Conservation (phyloP, 1,140 invertebrate genomes). For the roundworm (Caenorhabditis elegans) region DNA sequence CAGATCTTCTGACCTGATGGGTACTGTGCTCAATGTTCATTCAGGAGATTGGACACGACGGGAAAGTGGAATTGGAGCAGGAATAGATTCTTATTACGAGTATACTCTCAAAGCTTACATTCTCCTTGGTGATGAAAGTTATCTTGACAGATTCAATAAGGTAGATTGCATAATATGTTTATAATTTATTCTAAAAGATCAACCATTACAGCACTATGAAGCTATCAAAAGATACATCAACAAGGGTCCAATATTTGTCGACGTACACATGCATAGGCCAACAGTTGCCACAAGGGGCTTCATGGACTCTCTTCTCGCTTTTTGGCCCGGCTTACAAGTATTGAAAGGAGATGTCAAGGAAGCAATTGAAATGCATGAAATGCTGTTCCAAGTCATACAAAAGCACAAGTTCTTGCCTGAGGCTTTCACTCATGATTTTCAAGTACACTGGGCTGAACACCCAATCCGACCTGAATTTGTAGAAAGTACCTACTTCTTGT, state of each 20-base stretch:
- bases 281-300: conserved; percentile 91
- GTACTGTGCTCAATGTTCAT: conserved; percentile 90
- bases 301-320: conserved; percentile 93
- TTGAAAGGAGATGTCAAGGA: conserved; percentile 89
- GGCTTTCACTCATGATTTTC: conserved; percentile 89
- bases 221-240: conserved; percentile 95
- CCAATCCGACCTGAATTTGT: conserved; percentile 93
- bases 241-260: conserved; percentile 88
- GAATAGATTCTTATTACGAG: conserved; percentile 98
- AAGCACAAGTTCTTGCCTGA: conserved; percentile 96
- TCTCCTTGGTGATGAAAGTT: conserved; percentile 79
- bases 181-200: no score
- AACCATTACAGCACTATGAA: conserved; percentile 78
- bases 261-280: conserved; percentile 82
- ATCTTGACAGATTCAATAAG: conserved; percentile 86
- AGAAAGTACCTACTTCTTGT: conserved; percentile 95
- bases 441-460: conserved; percentile 96
- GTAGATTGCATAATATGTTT: no score
- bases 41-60: conserved; percentile 93
- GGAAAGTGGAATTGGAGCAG: conserved; percentile 95
- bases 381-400: conserved; percentile 71
- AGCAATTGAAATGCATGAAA: conserved; percentile 88
- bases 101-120: conserved; percentile 90
- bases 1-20: conserved; percentile 84
- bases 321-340: conserved; percentile 90